Evolutionary conservation across 2,888 invertebrate genomes (phyloP).

Genomic region (Heliconius aoede): DNA sequence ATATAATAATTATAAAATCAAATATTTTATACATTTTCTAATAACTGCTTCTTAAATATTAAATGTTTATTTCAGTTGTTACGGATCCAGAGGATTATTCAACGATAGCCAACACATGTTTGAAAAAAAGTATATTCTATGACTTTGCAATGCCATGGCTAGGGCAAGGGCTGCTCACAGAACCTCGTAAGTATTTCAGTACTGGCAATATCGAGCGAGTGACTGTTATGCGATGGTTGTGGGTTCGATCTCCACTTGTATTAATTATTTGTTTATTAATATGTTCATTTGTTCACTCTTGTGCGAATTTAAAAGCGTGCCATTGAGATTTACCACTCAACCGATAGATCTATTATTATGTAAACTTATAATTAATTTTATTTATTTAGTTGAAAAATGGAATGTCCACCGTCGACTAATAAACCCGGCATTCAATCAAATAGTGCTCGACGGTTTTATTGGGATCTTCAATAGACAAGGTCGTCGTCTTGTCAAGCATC

Average conservation of each 20-base stretch:
- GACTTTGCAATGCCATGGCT: conserved; percentile 72
- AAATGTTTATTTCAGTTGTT: conserved; percentile 55
- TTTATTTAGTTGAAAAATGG: conserved; percentile 54
- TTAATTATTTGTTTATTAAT: too few relatives aligned
- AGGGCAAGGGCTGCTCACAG: conserved; percentile 71
- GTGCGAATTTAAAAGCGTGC: too few relatives aligned
- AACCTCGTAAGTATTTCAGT: conserved; percentile 56
- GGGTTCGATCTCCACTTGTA: too few relatives aligned
- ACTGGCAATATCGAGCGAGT: background rate
- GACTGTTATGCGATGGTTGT: background rate
- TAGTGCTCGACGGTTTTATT: conserved; percentile 51
- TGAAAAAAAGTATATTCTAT: conserved; percentile 69
- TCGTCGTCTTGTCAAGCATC: conserved; percentile 47
- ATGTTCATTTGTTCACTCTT: too few relatives aligned
- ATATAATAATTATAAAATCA: too few relatives aligned
- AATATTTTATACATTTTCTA: too few relatives aligned
- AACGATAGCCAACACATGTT: conserved; percentile 65
- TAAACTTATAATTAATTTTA: background rate
- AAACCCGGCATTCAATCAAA: conserved; percentile 55
- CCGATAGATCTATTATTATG: background rate
- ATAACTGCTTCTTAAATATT: background rate
- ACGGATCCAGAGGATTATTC: conserved; percentile 71
- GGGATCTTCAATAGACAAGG: conserved; percentile 54
- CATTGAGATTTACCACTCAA: too few relatives aligned
- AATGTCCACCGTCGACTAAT: conserved; percentile 54